Evolutionary conservation across 2,113 vertebrate species (phyloP), one percentile per base, ranked within the genome.

Genomic region (Cranoglanis bouderius): DNA sequence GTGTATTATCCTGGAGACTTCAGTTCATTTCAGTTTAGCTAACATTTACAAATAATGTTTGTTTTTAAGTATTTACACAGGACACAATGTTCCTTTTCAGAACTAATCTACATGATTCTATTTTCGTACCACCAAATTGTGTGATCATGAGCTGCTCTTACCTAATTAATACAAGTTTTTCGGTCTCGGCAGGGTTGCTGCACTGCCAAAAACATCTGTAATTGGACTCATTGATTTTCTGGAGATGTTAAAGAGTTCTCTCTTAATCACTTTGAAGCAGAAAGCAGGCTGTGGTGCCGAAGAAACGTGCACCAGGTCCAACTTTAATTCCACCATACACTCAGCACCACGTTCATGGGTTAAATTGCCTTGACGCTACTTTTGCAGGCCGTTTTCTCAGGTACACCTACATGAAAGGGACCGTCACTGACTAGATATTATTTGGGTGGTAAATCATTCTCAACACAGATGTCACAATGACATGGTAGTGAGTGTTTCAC

Each of bases 81-180:
- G 43, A 38, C 59, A n/a, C 46, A 29, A 72, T 70, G 61, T 65
- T 70, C 77, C 32, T 43, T 51, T 87, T 49, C 46, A 87, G 82
- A 82, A 57, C 13, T 6, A 82, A 70, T 81, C 6, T 67, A 70
- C 32, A 67, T 18, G 13, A n/a, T 87, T 87, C 21, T 63, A 4
- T 67, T 75, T 40, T 82, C 2, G 10, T 87, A 63, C 29, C 18
- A 80, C 57, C 43, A 43, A 61, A 46, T 19, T 43, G 32, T 65
- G 13, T 55, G 77, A 6, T 55, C 24, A 55, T 18, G 63, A 82
- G 86, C 61, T 82, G 78, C 49, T 51, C 46, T 82, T 32, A 61
- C 55, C 21, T 87, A 87, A 82, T 87, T 70, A 82, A 82, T 70
- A 70, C 21, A 82, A 40, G 63, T 87, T 49, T 87, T 88, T 82